Conservation (phyloP, 2,888 invertebrate species). For the Apodemia duryi region DNA sequence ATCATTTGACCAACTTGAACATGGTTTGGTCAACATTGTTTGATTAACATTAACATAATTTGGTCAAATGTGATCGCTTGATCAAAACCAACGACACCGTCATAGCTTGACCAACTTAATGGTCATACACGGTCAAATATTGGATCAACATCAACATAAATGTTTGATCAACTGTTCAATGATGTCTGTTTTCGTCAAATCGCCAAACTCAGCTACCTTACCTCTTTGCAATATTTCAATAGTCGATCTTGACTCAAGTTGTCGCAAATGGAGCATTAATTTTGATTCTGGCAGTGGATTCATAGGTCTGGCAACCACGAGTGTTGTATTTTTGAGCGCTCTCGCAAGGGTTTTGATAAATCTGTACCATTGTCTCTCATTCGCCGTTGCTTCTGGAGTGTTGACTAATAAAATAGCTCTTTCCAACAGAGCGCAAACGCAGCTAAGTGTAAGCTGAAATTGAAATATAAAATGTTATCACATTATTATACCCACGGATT, state of each 20-base stretch:
- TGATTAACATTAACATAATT: not conserved
- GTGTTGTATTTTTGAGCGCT: conserved; percentile 54
- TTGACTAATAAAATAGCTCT: conserved; percentile 52
- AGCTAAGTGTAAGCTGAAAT: conserved; percentile 60
- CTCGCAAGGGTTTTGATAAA: conserved; percentile 75
- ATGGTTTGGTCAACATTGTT: not conserved
- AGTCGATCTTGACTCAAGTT: conserved; percentile 56
- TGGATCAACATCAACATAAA: conserved; percentile 52
- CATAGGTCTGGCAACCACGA: conserved; percentile 51
- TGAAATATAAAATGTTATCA: not conserved
- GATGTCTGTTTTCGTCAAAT: conserved; percentile 57
- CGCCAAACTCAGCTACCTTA: conserved; percentile 57
- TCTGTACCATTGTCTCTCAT: conserved; percentile 74
- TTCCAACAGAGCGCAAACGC: conserved; percentile 59
- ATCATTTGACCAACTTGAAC: not conserved
- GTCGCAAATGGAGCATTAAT: conserved; percentile 51
- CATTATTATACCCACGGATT: too few relatives aligned
- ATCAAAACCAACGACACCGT: conserved; percentile 11
- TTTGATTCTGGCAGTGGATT: conserved; percentile 45
- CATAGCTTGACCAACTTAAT: conserved; percentile 19
- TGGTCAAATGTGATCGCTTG: too few relatives aligned
- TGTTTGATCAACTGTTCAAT: conserved; percentile 54
- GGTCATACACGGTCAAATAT: conserved; percentile 10
- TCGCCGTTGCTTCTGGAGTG: conserved; percentile 62
- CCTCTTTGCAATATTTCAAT: conserved; percentile 67